phyloP scores from a whole-genome alignment of 2,797 vertebrate species.

The Podarcis siculus region DNA sequence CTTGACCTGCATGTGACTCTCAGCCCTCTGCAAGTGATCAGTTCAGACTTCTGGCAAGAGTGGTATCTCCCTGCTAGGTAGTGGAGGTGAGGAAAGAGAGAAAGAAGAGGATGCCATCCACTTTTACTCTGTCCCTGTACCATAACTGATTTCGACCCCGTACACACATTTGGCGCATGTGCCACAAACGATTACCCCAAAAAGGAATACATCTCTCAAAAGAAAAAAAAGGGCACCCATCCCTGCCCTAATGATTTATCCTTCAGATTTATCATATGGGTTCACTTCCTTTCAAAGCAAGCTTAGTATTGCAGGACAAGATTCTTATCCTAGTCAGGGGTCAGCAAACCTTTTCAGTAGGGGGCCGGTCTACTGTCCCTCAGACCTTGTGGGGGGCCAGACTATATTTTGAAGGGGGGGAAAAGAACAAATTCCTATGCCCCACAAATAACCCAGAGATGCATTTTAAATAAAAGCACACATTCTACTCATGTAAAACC shows the following conservation, averaged over 20 bases:
- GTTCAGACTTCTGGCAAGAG: not conserved
- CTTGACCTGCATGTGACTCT: too few relatives aligned
- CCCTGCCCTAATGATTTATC: not conserved
- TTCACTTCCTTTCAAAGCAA: not conserved
- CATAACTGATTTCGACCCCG: not conserved
- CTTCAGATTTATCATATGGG: not conserved
- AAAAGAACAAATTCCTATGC: too few relatives aligned
- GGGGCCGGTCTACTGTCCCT: too few relatives aligned
- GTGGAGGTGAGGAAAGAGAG: not conserved
- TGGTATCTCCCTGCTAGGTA: not conserved
- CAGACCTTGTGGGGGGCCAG: too few relatives aligned
- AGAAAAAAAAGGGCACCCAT: not conserved
- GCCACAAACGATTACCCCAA: too few relatives aligned
- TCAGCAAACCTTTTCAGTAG: too few relatives aligned
- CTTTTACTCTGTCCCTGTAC: not conserved
- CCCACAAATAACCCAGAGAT: too few relatives aligned
- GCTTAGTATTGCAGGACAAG: not conserved
- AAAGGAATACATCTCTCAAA: not conserved
- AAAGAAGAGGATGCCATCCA: not conserved
- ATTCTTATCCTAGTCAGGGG: too few relatives aligned
- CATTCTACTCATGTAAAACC: too few relatives aligned
- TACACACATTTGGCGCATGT: not conserved
- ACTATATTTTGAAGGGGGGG: too few relatives aligned
- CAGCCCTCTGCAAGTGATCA: too few relatives aligned
- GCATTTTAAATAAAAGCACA: too few relatives aligned